Evolutionary conservation across 2,797 vertebrate species (phyloP).

Genomic region (Atherinosoma microstoma): DNA sequence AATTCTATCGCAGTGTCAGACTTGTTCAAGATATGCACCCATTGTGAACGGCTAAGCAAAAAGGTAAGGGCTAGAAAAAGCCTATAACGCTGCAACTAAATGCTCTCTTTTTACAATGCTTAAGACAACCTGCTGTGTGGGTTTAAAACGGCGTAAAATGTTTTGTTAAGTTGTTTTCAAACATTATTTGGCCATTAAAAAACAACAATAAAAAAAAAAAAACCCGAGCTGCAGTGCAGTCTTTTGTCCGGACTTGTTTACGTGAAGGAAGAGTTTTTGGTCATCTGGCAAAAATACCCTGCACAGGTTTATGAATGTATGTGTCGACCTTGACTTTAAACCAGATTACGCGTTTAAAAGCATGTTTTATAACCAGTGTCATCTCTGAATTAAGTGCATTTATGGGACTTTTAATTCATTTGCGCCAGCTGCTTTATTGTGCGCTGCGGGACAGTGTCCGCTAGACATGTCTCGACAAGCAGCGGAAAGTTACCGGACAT

Average conservation of each 20-base stretch:
- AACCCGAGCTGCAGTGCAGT: conserved; percentile 70
- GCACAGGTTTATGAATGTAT: background rate
- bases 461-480: conserved; percentile 72
- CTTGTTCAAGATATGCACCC: conserved; percentile 83
- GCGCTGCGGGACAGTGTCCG: conserved; percentile 51
- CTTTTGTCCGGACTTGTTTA: conserved; percentile 82
- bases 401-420: conserved; percentile 68
- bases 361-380: conserved; percentile 21
- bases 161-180: background rate
- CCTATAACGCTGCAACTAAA: background rate
- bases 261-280: conserved; percentile 43
- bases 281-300: background rate
- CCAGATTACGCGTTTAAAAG: background rate
- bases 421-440: conserved; percentile 48
- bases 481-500: conserved; percentile 67
- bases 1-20: conserved; percentile 75
- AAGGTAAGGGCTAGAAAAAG: conserved; percentile 77
- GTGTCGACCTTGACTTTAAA: background rate
- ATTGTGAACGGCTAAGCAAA: conserved; percentile 84
- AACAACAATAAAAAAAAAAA: conserved; percentile 16
- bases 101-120: background rate
- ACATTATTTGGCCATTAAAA: conserved; percentile 5
- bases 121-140: rapidly evolving
- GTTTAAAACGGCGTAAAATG: background rate
- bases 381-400: conserved; percentile 1